phyloP scores from a whole-genome alignment of 2,888 invertebrate species.

The Mimas tiliae region DNA sequence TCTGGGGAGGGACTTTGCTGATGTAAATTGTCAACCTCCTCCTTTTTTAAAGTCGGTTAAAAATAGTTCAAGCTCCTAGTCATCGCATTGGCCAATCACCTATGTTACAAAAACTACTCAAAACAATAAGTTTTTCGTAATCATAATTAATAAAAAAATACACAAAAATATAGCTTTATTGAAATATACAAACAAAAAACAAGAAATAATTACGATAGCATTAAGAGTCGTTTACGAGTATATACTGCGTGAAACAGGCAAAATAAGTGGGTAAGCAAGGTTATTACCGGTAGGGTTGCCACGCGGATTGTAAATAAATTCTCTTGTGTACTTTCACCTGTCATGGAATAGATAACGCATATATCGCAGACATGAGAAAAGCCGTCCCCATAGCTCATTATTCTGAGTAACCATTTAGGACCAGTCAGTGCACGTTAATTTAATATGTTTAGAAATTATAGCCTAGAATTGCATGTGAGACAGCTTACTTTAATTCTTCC shows the following conservation, averaged over 20 bases:
- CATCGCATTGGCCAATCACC: too few relatives aligned
- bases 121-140: neutral
- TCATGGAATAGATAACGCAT: neutral
- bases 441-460: too few relatives aligned
- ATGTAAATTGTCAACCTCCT: too few relatives aligned
- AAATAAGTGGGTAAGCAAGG: constrained; percentile 11
- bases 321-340: neutral
- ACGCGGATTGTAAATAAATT: neutral
- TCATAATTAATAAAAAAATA: neutral
- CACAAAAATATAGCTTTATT: neutral
- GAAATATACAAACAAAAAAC: neutral
- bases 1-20: too few relatives aligned
- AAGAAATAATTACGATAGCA: constrained; percentile 6
- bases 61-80: too few relatives aligned
- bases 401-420: neutral
- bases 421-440: neutral
- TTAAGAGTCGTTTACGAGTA: constrained; percentile 4
- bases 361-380: neutral
- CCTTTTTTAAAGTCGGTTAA: too few relatives aligned
- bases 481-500: too few relatives aligned
- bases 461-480: too few relatives aligned
- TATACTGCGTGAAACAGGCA: constrained; percentile 3
- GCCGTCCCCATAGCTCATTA: neutral
- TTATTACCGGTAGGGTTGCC: constrained; percentile 1
- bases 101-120: neutral